A percentile compares a stretch with the other conserved stretches of the same genome.
phyloP scores from a whole-genome alignment of 2,797 vertebrate species.

The Rhinatrema bivittatum region DNA sequence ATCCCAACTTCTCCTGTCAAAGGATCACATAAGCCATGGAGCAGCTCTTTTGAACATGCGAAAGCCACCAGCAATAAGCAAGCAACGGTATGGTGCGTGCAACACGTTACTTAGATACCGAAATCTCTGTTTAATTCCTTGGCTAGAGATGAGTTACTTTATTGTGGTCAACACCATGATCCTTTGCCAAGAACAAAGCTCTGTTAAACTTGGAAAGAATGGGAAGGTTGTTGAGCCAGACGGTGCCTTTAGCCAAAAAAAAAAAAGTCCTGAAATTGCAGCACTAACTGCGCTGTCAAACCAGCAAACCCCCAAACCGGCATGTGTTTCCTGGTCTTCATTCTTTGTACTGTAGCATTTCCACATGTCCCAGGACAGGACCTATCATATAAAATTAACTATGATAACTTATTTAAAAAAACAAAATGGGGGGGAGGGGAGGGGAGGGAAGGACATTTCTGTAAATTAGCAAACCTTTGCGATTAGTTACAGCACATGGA shows the following conservation, averaged over 20 bases:
- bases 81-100: too few relatives aligned
- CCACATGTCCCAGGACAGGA: constrained; percentile 15
- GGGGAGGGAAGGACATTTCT: too few relatives aligned
- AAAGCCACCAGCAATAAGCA: too few relatives aligned
- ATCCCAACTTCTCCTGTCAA: too few relatives aligned
- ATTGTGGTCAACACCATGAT: constrained; percentile 23
- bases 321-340: constrained; percentile 30
- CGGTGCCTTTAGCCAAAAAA: constrained; percentile 27
- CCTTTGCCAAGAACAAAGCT: constrained; percentile 24
- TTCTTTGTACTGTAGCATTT: constrained; percentile 13
- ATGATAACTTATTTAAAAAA: too few relatives aligned
- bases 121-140: not conserved
- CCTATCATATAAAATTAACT: constrained; percentile 12
- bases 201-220: constrained; percentile 34
- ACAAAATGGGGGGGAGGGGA: too few relatives aligned
- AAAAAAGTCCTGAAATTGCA: constrained; percentile 27
- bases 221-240: constrained; percentile 29
- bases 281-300: constrained; percentile 27
- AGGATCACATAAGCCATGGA: too few relatives aligned
- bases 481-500: too few relatives aligned
- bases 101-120: too few relatives aligned
- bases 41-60: too few relatives aligned
- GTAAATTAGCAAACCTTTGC: too few relatives aligned
- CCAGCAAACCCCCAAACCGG: not conserved
- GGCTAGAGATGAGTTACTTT: constrained; percentile 4